phyloP scores from a whole-genome alignment of 2,797 vertebrate species.

The Apogon hyalosoma region DNA sequence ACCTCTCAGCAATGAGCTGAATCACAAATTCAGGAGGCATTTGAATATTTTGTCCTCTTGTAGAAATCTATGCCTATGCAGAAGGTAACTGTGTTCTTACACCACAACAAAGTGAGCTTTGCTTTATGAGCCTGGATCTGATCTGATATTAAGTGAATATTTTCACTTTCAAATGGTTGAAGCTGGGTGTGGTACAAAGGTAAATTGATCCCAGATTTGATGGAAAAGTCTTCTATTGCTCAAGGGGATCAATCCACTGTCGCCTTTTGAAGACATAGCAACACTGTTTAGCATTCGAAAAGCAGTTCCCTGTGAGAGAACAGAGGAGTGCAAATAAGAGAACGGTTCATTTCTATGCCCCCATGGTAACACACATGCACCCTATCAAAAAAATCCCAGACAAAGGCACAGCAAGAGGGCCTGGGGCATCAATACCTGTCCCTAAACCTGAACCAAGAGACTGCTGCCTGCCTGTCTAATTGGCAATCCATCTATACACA shows the following conservation, averaged over 20 bases:
- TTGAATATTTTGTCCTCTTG: too few relatives aligned
- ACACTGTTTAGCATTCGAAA: conserved; percentile 73
- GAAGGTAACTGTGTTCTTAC: neutral
- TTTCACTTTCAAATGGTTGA: conserved; percentile 37
- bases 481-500: conserved; percentile 64
- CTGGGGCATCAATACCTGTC: conserved; percentile 70
- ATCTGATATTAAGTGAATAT: conserved; percentile 38
- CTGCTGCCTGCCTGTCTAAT: conserved; percentile 57
- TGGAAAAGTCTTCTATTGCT: conserved; percentile 68
- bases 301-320: conserved; percentile 53
- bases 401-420: conserved; percentile 61
- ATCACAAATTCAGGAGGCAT: too few relatives aligned
- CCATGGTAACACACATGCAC: conserved; percentile 58
- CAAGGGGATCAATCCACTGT: conserved; percentile 68
- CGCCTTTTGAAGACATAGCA: conserved; percentile 66
- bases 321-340: conserved; percentile 65
- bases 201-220: conserved; percentile 73
- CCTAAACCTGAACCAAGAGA: conserved; percentile 53
- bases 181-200: conserved; percentile 35
- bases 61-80: neutral
- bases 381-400: conserved; percentile 58
- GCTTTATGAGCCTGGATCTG: conserved; percentile 7
- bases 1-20: too few relatives aligned
- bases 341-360: conserved; percentile 65
- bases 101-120: neutral